phyloP scores from a whole-genome alignment of 2,888 invertebrate species.

The Amblyteles armatorius region DNA sequence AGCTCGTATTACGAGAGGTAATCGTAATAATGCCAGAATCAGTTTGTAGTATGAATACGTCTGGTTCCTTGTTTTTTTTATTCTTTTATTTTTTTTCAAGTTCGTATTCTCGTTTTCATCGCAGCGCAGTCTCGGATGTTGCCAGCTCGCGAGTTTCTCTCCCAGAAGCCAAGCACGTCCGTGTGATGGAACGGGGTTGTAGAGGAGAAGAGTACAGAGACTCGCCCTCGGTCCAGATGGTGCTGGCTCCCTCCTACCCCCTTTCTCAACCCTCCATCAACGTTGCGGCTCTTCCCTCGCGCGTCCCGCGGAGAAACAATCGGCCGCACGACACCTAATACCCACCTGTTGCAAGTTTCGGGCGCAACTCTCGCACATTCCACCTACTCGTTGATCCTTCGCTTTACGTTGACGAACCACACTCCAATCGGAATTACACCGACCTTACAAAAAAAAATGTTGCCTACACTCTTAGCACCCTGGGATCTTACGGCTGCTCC shows the following conservation, averaged over 20 bases:
- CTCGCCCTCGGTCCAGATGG: conserved; percentile 67
- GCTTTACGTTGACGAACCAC: conserved; percentile 36
- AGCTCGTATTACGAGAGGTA: not conserved
- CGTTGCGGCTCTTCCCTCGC: conserved; percentile 46
- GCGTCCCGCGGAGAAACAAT: conserved; percentile 71
- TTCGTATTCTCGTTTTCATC: conserved; percentile 7
- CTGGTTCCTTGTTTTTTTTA: not conserved
- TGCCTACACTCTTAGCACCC: no score
- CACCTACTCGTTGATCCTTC: conserved; percentile 50
- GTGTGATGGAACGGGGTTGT: conserved; percentile 25
- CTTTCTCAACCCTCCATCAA: conserved; percentile 19
- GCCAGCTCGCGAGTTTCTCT: conserved; percentile 40
- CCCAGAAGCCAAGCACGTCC: conserved; percentile 62
- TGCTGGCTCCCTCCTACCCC: conserved; percentile 30
- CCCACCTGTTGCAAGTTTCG: conserved; percentile 73
- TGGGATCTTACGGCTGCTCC: not conserved
- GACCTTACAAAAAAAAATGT: not conserved
- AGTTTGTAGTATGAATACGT: not conserved
- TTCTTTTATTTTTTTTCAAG: not conserved
- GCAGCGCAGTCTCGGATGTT: not conserved
- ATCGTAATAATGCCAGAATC: not conserved
- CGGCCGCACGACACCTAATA: conserved; percentile 71
- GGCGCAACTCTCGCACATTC: conserved; percentile 68
- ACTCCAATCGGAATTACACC: not conserved
- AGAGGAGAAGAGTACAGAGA: conserved; percentile 45